phyloP scores from a whole-genome alignment of 2,797 vertebrate genomes.

The Mallotus villosus region DNA sequence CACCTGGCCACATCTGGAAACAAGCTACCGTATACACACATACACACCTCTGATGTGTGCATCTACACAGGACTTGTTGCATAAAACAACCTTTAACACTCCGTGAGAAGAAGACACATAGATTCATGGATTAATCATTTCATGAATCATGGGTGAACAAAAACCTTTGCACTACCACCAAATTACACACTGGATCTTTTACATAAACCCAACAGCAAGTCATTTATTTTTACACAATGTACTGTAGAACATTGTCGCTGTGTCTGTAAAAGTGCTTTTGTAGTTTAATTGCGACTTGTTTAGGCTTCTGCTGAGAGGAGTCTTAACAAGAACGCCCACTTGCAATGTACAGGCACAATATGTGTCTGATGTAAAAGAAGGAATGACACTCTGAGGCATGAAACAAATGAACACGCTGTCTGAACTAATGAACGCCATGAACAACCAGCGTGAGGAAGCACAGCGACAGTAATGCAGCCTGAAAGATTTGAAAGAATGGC shows the following conservation, averaged over 20 bases:
- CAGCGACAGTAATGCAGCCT: conserved; percentile 22
- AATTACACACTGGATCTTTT: no score
- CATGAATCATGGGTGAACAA: no score
- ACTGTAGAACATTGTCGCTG: no score
- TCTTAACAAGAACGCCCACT: background rate
- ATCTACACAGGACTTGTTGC: background rate
- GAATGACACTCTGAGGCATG: conserved; percentile 7
- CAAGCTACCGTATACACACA: conserved; percentile 4
- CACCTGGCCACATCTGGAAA: conserved; percentile 25
- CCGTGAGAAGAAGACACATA: no score
- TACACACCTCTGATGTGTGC: background rate
- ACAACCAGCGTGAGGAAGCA: background rate
- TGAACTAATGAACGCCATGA: conserved; percentile 4
- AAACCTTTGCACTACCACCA: no score
- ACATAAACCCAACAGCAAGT: no score
- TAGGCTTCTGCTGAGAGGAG: conserved; percentile 8
- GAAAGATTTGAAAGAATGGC: background rate
- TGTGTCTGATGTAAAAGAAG: background rate
- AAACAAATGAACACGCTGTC: background rate
- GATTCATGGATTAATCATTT: no score
- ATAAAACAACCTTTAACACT: background rate
- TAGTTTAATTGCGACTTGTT: conserved; percentile 9
- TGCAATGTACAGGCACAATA: conserved; percentile 19
- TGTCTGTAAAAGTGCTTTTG: background rate
- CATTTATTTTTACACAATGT: no score